Evolutionary conservation across 2,888 invertebrate genomes (phyloP).

Genomic region (Masnerella sp.): DNA sequence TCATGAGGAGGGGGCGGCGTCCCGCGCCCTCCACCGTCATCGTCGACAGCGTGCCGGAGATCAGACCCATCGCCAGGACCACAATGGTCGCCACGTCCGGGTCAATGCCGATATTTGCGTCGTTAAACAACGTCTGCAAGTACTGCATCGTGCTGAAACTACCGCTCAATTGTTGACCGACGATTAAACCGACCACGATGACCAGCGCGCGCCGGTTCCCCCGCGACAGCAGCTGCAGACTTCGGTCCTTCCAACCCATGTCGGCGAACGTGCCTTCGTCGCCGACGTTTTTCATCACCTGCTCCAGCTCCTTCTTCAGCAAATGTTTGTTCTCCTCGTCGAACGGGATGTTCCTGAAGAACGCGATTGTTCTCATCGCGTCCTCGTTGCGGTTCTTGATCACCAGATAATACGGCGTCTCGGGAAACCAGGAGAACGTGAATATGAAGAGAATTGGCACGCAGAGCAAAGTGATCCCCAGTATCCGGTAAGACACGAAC

Average conservation of each 20-base stretch:
- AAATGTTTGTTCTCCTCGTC: constrained; percentile 43
- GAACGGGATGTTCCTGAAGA: constrained; percentile 68
- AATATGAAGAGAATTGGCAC: constrained; percentile 70
- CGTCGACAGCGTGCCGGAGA: constrained; percentile 72
- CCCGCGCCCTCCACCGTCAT: constrained; percentile 78
- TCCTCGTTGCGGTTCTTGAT: constrained; percentile 67
- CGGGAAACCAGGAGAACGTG: constrained; percentile 74
- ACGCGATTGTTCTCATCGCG: constrained; percentile 68
- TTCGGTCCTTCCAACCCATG: constrained; percentile 60
- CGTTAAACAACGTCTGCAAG: constrained; percentile 67
- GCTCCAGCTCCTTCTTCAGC: constrained; percentile 61
- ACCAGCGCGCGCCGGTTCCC: constrained; percentile 69
- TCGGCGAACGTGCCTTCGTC: constrained; percentile 56
- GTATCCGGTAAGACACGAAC: constrained; percentile 66
- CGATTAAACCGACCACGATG: constrained; percentile 72
- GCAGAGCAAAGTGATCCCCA: constrained; percentile 64
- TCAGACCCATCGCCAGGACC: constrained; percentile 78
- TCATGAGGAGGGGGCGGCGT: constrained; percentile 78
- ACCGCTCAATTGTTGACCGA: constrained; percentile 74
- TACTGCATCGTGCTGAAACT: constrained; percentile 75
- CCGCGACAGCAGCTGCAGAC: constrained; percentile 62
- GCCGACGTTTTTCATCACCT: constrained; percentile 64
- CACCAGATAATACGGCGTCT: constrained; percentile 72
- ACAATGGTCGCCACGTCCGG: constrained; percentile 76
- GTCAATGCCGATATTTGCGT: constrained; percentile 67